A percentile compares a stretch with the other conserved stretches of the same genome.
Evolutionary conservation across 2,888 invertebrate species (phyloP).

Genomic region (Spisula subtruncata): DNA sequence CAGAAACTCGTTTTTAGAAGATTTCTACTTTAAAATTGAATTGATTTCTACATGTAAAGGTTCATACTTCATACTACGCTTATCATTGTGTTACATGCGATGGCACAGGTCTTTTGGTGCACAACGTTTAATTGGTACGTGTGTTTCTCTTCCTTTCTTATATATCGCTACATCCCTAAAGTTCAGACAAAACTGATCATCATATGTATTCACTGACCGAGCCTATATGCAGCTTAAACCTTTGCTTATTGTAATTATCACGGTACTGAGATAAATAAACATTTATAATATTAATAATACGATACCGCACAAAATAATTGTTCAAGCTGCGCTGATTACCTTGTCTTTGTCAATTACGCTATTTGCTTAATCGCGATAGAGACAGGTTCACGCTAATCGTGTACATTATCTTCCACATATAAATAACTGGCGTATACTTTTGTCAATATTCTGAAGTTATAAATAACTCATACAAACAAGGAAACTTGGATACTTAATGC

Average conservation of each 20-base stretch:
- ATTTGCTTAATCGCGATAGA: constrained; percentile 2
- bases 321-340: background rate
- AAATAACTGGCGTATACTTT: background rate
- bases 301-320: constrained; percentile 16
- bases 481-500: too few species aligned
- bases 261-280: background rate
- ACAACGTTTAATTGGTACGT: too few species aligned
- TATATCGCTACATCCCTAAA: too few species aligned
- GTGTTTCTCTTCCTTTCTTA: too few species aligned
- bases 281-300: constrained; percentile 15
- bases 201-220: too few species aligned
- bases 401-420: background rate
- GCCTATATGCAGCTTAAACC: background rate
- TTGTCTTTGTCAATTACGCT: background rate
- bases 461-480: background rate
- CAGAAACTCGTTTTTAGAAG: too few species aligned
- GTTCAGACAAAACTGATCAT: background rate
- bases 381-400: constrained; percentile 12
- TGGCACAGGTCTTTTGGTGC: too few species aligned
- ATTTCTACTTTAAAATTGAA: too few species aligned
- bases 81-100: too few species aligned
- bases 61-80: too few species aligned
- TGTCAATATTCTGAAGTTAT: background rate
- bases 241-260: background rate
- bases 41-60: too few species aligned